These are phyloP conservation scores for Drosophila lini DNA, from an alignment of 1,140 invertebrate genomes.

Conservation along the genomic window DNA sequence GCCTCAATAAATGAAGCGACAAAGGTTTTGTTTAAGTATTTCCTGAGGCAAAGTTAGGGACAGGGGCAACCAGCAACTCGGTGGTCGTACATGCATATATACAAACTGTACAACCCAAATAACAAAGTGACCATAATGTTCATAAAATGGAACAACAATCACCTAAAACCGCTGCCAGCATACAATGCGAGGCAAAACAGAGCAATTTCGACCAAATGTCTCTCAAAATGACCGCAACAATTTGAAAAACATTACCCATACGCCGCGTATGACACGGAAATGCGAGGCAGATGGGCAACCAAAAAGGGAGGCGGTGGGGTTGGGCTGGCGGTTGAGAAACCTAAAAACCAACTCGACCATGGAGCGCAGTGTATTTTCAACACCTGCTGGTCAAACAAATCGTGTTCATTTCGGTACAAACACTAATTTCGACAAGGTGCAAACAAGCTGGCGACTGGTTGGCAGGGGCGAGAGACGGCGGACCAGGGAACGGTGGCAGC, in stretches of 20 bases:
- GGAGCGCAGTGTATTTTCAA: slow-evolving; percentile 72
- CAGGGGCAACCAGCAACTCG: neutral
- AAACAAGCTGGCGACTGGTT: slow-evolving; percentile 70
- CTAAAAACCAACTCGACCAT: slow-evolving; percentile 42
- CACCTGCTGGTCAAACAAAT: slow-evolving; percentile 81
- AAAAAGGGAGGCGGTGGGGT: neutral
- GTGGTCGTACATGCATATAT: neutral
- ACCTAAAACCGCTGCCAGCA: slow-evolving; percentile 39
- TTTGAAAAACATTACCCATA: slow-evolving; percentile 80
- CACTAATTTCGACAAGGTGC: slow-evolving; percentile 82
- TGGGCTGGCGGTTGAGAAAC: neutral
- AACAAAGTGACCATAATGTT: slow-evolving; percentile 43
- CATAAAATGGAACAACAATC: slow-evolving; percentile 44
- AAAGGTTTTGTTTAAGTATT: neutral
- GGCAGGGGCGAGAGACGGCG: slow-evolving; percentile 1
- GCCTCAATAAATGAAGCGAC: neutral
- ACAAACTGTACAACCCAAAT: slow-evolving; percentile 26
- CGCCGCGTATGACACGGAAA: slow-evolving; percentile 60
- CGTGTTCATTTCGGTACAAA: slow-evolving; percentile 81
- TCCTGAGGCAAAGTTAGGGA: neutral
- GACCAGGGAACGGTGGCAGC: neutral
- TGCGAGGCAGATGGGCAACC: slow-evolving; percentile 22
- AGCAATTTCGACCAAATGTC: slow-evolving; percentile 49
- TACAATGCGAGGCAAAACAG: slow-evolving; percentile 46
- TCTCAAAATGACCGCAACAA: slow-evolving; percentile 69